phyloP scores from a whole-genome alignment of 2,797 vertebrate species.

The Mormyrops boulengeri region DNA sequence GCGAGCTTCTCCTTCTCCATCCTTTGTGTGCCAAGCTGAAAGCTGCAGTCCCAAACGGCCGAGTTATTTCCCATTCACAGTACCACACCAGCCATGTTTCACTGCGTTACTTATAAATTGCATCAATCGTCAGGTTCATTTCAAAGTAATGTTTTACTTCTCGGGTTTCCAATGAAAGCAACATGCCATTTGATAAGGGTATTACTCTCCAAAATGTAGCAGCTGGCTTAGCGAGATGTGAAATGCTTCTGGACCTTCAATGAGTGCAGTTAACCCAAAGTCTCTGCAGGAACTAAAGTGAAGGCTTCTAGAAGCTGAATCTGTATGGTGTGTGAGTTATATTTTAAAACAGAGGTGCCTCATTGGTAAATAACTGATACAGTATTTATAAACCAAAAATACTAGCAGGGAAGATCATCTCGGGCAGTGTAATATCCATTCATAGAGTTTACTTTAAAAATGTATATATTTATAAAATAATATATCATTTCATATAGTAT shows the following conservation, averaged over 20 bases:
- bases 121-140: conserved; percentile 1
- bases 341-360: not conserved
- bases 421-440: not conserved
- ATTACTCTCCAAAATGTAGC: not conserved
- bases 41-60: not conserved
- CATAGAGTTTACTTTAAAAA: not conserved
- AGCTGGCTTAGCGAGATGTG: not conserved
- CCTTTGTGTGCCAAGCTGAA: not conserved
- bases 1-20: not conserved
- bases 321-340: not conserved
- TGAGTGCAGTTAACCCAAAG: not conserved
- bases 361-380: not conserved
- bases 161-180: not conserved
- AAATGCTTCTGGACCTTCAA: not conserved
- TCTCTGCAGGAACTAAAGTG: not conserved
- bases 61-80: not conserved
- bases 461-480: not conserved
- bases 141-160: not conserved
- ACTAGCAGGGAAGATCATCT: not conserved
- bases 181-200: not conserved
- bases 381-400: not conserved
- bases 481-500: not conserved
- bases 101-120: not conserved
- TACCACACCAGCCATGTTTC: not conserved
- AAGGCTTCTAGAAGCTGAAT: not conserved